Evolutionary conservation across 2,888 invertebrate species (phyloP).

Genomic region (Platycheirus rosarum): DNA sequence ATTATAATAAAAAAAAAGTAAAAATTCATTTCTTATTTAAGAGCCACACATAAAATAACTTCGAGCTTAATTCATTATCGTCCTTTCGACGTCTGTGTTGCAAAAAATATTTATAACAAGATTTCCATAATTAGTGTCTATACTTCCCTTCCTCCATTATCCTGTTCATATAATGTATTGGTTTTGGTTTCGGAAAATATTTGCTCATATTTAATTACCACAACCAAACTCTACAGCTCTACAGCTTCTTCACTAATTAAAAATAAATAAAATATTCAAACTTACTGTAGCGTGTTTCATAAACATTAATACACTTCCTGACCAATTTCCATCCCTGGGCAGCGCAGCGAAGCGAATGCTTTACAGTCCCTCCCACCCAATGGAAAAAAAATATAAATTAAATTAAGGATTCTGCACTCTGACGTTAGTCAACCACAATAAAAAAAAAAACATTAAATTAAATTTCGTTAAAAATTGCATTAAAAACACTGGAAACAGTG

Average conservation of each 20-base stretch:
- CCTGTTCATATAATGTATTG: background rate
- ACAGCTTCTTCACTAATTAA: constrained; percentile 17
- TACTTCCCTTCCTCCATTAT: background rate
- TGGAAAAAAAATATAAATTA: background rate
- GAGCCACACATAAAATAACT: too few relatives aligned
- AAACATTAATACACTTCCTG: background rate
- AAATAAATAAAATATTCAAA: constrained; percentile 32
- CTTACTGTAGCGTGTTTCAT: constrained; percentile 23
- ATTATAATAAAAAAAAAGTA: too few relatives aligned
- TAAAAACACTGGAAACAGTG: constrained; percentile 22
- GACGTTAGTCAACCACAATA: constrained; percentile 22
- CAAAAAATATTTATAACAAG: background rate
- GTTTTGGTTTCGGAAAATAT: background rate
- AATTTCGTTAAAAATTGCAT: constrained; percentile 28
- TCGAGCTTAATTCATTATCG: too few relatives aligned
- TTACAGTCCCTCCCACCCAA: constrained; percentile 25
- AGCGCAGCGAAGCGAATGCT: too few relatives aligned
- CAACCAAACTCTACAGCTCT: background rate
- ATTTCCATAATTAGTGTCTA: background rate
- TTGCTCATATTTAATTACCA: background rate
- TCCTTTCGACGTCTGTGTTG: too few relatives aligned
- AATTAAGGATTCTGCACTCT: background rate
- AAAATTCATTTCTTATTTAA: too few relatives aligned
- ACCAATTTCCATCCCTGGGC: constrained; percentile 13
- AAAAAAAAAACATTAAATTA: background rate